A percentile compares a stretch with the other conserved stretches of the same genome.
These are phyloP conservation scores for Drosophila albomicans DNA, from an alignment of 1,140 invertebrate species.

Conservation along the genomic window DNA sequence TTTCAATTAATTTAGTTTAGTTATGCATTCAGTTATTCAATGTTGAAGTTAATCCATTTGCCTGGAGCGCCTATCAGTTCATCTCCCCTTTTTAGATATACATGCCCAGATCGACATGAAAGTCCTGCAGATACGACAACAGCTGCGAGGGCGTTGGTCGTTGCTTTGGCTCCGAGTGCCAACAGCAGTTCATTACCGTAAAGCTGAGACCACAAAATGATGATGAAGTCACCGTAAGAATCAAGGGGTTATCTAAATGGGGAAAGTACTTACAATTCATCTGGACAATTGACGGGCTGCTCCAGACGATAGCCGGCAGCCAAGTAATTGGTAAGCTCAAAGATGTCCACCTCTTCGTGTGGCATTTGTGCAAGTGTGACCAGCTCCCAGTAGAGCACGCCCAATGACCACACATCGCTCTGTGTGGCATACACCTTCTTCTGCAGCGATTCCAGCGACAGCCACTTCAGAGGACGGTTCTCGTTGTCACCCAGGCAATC, in stretches of 20 bases:
- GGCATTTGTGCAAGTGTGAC: constrained; percentile 90
- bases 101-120: constrained; percentile 92
- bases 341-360: constrained; percentile 94
- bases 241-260: not conserved
- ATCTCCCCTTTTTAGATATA: constrained; percentile 88
- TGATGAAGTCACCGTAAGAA: not conserved
- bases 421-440: constrained; percentile 86
- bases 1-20: constrained; percentile 73
- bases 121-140: constrained; percentile 94
- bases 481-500: constrained; percentile 97
- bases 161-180: constrained; percentile 91
- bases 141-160: constrained; percentile 94
- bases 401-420: constrained; percentile 92
- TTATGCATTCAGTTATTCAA: constrained; percentile 17
- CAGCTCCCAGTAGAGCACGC: constrained; percentile 97
- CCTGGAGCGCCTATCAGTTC: constrained; percentile 31
- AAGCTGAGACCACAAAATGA: constrained; percentile 87
- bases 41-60: constrained; percentile 6
- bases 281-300: constrained; percentile 97
- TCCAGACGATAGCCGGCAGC: constrained; percentile 94
- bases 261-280: constrained; percentile 92
- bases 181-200: constrained; percentile 96
- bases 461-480: constrained; percentile 97
- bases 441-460: constrained; percentile 94
- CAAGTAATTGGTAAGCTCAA: constrained; percentile 95